phyloP scores from a whole-genome alignment of 2,113 vertebrate species.

The Eudorcas thomsonii region DNA sequence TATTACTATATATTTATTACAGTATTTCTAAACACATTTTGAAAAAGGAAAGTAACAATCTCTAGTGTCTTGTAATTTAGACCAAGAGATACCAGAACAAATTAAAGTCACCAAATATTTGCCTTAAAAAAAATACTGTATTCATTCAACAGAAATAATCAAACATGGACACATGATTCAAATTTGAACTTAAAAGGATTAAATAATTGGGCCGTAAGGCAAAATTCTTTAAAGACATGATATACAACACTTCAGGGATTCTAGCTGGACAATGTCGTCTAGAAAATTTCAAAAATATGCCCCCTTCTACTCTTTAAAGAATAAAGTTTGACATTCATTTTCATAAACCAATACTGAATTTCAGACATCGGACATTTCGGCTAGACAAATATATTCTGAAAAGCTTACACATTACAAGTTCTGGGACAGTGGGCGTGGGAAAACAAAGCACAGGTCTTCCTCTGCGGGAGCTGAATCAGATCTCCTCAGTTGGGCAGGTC shows the following conservation, averaged over 20 bases:
- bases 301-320: slow-evolving; percentile 58
- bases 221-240: slow-evolving; percentile 41
- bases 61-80: not conserved
- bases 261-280: slow-evolving; percentile 49
- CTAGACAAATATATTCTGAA: slow-evolving; percentile 64
- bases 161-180: slow-evolving; percentile 60
- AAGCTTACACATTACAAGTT: slow-evolving; percentile 57
- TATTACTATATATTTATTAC: slow-evolving; percentile 15
- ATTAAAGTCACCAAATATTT: slow-evolving; percentile 52
- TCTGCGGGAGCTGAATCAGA: not conserved
- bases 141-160: slow-evolving; percentile 59
- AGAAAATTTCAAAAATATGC: slow-evolving; percentile 53
- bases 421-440: slow-evolving; percentile 28
- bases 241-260: slow-evolving; percentile 55
- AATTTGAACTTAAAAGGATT: slow-evolving; percentile 63
- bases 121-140: slow-evolving; percentile 51
- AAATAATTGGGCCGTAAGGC: slow-evolving; percentile 52
- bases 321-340: slow-evolving; percentile 67
- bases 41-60: not conserved
- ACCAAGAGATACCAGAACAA: not conserved
- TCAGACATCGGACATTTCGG: slow-evolving; percentile 61
- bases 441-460: slow-evolving; percentile 19
- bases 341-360: slow-evolving; percentile 64
- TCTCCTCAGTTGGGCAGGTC: slow-evolving; percentile 78
- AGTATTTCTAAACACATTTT: slow-evolving; percentile 32